Evolutionary conservation across 1,140 invertebrate genomes (phyloP).

Genomic region (Orchestia grillus): DNA sequence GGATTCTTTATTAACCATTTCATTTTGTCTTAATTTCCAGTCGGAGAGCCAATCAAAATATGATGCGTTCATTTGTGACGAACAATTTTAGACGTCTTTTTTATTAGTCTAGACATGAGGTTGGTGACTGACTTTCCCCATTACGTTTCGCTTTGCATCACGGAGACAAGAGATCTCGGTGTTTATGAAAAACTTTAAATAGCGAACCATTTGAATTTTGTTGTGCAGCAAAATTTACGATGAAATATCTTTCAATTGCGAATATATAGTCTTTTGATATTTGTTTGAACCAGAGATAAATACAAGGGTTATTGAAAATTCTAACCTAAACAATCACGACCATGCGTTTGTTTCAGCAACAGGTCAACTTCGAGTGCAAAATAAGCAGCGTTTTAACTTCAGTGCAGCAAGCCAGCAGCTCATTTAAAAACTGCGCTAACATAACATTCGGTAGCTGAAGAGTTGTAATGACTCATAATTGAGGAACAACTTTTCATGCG

Average conservation of each 20-base stretch:
- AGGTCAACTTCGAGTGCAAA: background rate
- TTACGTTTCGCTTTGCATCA: no score
- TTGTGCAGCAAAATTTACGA: background rate
- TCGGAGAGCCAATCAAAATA: background rate
- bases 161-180: background rate
- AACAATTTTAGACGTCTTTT: background rate
- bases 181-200: background rate
- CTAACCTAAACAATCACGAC: background rate
- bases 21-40: background rate
- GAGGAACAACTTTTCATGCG: background rate
- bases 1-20: background rate
- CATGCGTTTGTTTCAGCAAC: background rate
- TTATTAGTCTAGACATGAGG: background rate
- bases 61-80: background rate
- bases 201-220: background rate
- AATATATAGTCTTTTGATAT: background rate
- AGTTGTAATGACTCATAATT: background rate
- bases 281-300: background rate
- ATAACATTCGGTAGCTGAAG: background rate
- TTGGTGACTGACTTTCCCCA: background rate
- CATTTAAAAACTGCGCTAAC: background rate
- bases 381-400: background rate
- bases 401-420: no score
- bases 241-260: background rate
- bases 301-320: background rate